These are phyloP conservation scores for Thaumatotibia leucotreta DNA, from an alignment of 1,140 invertebrate genomes.

Conservation along the genomic window DNA sequence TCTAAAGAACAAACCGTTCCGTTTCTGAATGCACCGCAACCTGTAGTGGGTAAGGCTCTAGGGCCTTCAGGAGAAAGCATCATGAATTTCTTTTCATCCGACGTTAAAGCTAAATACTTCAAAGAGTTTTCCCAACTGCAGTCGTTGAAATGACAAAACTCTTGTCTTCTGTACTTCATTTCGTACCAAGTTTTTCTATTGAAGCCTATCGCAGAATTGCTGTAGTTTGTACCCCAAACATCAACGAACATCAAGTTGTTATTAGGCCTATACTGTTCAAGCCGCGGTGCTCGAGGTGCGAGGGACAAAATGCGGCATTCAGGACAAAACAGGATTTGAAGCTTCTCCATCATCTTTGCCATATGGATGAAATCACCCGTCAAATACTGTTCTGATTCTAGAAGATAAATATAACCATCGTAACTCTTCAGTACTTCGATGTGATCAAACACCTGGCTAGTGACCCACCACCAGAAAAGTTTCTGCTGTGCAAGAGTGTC, in stretches of 20 bases:
- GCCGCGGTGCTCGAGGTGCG: constrained; percentile 17
- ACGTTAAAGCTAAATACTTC: constrained; percentile 17
- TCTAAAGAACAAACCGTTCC: constrained; percentile 18
- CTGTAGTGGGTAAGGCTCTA: constrained; percentile 29
- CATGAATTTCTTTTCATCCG: constrained; percentile 13
- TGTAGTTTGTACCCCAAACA: constrained; percentile 19
- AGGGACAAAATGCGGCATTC: constrained; percentile 31
- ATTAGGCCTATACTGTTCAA: constrained; percentile 19
- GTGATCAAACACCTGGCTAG: constrained; percentile 35
- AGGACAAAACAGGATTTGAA: constrained; percentile 17
- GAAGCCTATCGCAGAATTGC: constrained; percentile 32
- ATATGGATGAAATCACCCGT: constrained; percentile 33
- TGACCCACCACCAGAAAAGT: constrained; percentile 47
- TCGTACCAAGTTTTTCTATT: constrained; percentile 32
- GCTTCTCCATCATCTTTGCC: constrained; percentile 21
- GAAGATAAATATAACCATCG: constrained; percentile 29
- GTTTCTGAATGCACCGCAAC: constrained; percentile 15
- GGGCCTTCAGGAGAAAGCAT: constrained; percentile 25
- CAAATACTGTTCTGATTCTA: constrained; percentile 39
- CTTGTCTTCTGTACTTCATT: constrained; percentile 19
- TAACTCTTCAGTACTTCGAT: constrained; percentile 24
- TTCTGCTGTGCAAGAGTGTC: constrained; percentile 29
- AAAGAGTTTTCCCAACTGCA: constrained; percentile 31
- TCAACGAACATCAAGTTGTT: constrained; percentile 18
- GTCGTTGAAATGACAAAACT: constrained; percentile 37